Percentiles rank a stretch among this genome's conserved stretches.
Conservation (phyloP, 2,113 vertebrate genomes). For the Mormyrus iriodes region DNA sequence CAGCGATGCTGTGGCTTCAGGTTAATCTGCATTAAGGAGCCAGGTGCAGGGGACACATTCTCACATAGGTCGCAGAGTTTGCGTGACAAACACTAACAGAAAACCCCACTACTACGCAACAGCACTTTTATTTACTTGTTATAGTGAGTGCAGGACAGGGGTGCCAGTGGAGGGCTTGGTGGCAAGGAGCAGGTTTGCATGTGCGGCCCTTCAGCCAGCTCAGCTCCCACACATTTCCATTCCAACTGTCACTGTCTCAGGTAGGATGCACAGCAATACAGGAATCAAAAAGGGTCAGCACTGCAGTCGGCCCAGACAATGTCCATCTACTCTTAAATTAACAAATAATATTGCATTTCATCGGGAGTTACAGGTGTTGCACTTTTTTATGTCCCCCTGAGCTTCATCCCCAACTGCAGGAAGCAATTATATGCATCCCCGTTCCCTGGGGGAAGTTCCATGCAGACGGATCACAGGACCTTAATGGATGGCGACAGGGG, state of each 20-base stretch:
- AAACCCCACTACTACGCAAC: not conserved
- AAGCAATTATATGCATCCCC: constrained; percentile 45
- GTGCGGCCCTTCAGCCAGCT: not conserved
- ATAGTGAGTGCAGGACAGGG: not conserved
- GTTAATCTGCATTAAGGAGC: not conserved
- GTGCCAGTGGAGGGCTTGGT: too few relatives aligned
- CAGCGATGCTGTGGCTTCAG: not conserved
- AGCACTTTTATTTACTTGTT: not conserved
- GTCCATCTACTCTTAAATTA: not conserved
- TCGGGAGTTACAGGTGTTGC: not conserved
- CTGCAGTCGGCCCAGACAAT: not conserved
- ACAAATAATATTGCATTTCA: not conserved
- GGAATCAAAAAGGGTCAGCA: not conserved
- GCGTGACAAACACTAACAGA: not conserved
- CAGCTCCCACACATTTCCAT: not conserved
- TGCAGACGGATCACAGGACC: constrained; percentile 53
- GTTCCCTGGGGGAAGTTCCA: constrained; percentile 44
- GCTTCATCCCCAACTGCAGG: constrained; percentile 32
- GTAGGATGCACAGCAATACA: not conserved
- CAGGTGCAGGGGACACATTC: not conserved
- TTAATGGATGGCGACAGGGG: constrained; percentile 53
- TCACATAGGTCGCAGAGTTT: not conserved
- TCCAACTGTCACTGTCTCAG: not conserved
- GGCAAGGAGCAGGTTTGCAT: too few relatives aligned
- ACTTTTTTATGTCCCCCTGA: constrained; percentile 23